Conservation (phyloP, 2,113 vertebrate species). For the Solea senegalensis region DNA sequence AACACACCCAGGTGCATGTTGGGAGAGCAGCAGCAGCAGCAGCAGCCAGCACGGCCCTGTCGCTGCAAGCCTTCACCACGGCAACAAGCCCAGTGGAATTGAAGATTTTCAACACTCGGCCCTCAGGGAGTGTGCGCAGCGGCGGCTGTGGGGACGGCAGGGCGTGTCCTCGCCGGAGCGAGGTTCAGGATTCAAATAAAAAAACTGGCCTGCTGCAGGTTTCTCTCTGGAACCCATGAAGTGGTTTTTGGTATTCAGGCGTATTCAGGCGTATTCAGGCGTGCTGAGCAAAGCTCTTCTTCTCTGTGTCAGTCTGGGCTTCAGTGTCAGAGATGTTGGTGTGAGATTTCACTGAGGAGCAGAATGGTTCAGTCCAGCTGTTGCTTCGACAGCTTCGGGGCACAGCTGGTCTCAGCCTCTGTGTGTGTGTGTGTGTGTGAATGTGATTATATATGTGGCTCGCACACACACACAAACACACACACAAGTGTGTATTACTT, state of each 20-base stretch:
- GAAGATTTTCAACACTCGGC: constrained; percentile 67
- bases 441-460: constrained; percentile 4
- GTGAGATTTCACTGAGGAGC: constrained; percentile 79
- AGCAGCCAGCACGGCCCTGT: constrained; percentile 55
- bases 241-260: constrained; percentile 55
- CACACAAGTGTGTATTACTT: too few relatives aligned
- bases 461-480: background rate
- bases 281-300: constrained; percentile 78
- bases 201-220: background rate
- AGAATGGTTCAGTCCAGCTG: constrained; percentile 84
- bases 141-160: constrained; percentile 35
- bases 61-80: constrained; percentile 69
- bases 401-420: constrained; percentile 64
- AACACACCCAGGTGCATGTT: constrained; percentile 77
- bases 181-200: background rate
- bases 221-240: background rate
- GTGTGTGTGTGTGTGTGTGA: constrained; percentile 23
- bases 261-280: constrained; percentile 51
- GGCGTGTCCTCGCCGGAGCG: constrained; percentile 37
- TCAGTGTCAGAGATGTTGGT: constrained; percentile 70
- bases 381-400: constrained; percentile 65
- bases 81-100: constrained; percentile 69
- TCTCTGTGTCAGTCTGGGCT: constrained; percentile 71
- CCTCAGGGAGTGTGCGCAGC: constrained; percentile 35
- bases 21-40: constrained; percentile 57